Conservation (phyloP, 2,113 vertebrate species). For the Macroglossus sobrinus region DNA sequence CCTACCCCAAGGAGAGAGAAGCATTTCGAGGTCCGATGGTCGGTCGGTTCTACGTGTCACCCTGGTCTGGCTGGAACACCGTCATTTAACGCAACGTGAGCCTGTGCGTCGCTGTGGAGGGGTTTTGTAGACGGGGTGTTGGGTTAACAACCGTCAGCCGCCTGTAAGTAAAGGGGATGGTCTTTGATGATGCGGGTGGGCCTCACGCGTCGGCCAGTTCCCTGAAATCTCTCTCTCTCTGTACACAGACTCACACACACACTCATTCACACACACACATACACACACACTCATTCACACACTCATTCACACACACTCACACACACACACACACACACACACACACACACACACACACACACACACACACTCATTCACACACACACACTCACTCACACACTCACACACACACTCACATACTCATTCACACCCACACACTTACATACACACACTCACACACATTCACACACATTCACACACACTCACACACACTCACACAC, state of each 20-base stretch:
- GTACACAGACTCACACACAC: too few species aligned
- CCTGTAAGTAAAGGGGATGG: not conserved
- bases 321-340: too few species aligned
- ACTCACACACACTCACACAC: too few species aligned
- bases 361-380: too few species aligned
- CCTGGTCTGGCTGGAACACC: not conserved
- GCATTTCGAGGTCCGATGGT: accelerated
- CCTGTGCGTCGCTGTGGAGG: too few species aligned
- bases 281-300: too few species aligned
- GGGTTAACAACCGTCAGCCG: not conserved
- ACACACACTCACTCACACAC: too few species aligned
- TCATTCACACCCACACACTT: too few species aligned
- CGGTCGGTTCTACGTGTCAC: not conserved
- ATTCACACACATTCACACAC: not conserved
- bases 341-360: not conserved
- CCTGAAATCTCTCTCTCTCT: too few species aligned
- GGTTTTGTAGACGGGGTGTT: not conserved
- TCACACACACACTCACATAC: too few species aligned
- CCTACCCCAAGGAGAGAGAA: not conserved
- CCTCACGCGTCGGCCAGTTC: not conserved
- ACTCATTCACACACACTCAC: too few species aligned
- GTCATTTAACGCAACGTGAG: not conserved
- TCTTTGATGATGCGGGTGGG: not conserved
- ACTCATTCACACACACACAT: too few species aligned
- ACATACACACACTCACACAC: not conserved